phyloP scores from a whole-genome alignment of 2,888 invertebrate genomes.

The Margaritifera margaritifera region DNA sequence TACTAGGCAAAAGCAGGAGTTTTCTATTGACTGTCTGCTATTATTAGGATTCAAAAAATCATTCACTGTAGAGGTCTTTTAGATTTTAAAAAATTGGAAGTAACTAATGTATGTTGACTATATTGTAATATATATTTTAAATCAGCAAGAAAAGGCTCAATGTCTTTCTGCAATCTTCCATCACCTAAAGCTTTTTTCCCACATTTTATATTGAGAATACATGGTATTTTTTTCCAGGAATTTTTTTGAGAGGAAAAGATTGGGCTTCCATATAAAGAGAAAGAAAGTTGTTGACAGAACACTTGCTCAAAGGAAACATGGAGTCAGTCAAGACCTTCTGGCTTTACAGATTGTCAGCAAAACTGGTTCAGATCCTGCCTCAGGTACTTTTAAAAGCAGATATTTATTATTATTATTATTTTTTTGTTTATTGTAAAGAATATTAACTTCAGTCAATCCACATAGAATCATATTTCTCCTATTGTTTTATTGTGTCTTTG shows the following conservation, averaged over 20 bases:
- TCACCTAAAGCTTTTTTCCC: too few species aligned
- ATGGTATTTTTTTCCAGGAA: slow-evolving; percentile 39
- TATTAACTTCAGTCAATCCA: not conserved
- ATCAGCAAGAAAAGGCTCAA: too few species aligned
- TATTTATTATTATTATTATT: not conserved
- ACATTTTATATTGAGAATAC: too few species aligned
- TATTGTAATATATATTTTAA: too few species aligned
- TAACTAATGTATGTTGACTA: too few species aligned
- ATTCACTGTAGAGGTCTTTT: too few species aligned
- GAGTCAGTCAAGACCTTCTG: slow-evolving; percentile 53
- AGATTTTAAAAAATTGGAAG: too few species aligned
- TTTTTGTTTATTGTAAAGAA: too few species aligned
- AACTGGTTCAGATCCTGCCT: slow-evolving; percentile 26
- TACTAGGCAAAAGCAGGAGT: too few species aligned
- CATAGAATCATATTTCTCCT: not conserved
- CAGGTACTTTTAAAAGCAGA: slow-evolving; percentile 8
- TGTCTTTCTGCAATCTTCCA: too few species aligned
- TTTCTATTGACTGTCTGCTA: too few species aligned
- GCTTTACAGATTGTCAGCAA: slow-evolving; percentile 50
- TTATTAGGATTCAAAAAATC: too few species aligned
- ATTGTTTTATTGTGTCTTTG: not conserved
- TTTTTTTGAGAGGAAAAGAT: slow-evolving; percentile 55
- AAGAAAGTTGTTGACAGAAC: slow-evolving; percentile 1
- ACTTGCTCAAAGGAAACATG: slow-evolving; percentile 21
- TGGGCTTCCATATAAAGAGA: slow-evolving; percentile 13